Base-by-base conservation (phyloP, 2,113 vertebrate genomes). In the Sinocyclocheilus anshuiensis region DNA sequence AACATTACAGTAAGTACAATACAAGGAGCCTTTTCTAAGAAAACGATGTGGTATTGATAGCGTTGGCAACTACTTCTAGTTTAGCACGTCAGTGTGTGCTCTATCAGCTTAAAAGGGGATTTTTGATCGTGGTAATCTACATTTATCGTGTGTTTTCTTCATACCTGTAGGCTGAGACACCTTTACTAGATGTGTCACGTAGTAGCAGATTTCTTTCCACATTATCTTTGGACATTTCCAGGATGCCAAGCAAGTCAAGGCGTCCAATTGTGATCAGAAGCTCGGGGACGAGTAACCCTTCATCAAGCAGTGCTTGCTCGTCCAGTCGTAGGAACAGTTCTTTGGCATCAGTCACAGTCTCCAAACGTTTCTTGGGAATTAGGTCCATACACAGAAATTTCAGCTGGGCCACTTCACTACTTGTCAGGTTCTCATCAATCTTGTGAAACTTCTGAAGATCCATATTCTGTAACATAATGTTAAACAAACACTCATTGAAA, bases 331-430 rank as follows among this genome's bases (percentile, higher is more conserved):
- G 0, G 10, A 95, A 95, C 16, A 96, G 86, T 0, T 4, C 82
- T 61, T 88, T 93, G 0, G 90, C 94, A 84, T 94, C 91, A 0
- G 0, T 92, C 39, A 94, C 92, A 12, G 8, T 86, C 82, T 95
- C 93, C 55, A 94, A 87, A 0, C 88, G 87, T 87, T 91, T 95
- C 71, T 20, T 92, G 15, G 69, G 79, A 65, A 96, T 33, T 0
- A 93, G 15, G 75, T 95, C 93, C 1, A 26, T 83, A 84, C 94
- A 96, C 84, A 96, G 85, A 85, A 95, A 96, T 89, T 95, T 91
- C 45, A 96, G 92, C 0, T 88, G 89, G 1, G 84, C 91, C 4
- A 95, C 93, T 48, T 96, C 94, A 7, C 20, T 39, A 3, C 91
- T 91, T 0, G n/a, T 88, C 39, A 96, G 91, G 42, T 87, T 78